These are phyloP conservation scores for Cenopis cana DNA, from an alignment of 2,888 invertebrate genomes.

Conservation along the genomic window DNA sequence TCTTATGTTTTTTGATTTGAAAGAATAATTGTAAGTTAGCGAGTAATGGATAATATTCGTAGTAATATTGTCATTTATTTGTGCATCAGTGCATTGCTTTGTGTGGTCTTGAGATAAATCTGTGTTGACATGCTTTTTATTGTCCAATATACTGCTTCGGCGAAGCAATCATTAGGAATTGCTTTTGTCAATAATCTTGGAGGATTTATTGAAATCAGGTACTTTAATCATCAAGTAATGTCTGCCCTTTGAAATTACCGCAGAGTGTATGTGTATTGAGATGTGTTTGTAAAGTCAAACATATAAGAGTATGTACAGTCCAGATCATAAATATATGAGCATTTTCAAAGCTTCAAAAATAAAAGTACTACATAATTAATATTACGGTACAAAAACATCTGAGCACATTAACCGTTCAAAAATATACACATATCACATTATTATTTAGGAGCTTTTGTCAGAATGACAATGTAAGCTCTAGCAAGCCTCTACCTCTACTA, in stretches of 20 bases:
- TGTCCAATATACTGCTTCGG: constrained; percentile 31
- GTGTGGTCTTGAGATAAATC: constrained; percentile 43
- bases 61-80: not conserved
- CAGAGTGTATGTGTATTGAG: not conserved
- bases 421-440: too few relatives aligned
- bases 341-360: too few relatives aligned
- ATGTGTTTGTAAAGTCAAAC: too few relatives aligned
- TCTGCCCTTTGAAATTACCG: constrained; percentile 11
- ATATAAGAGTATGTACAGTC: too few relatives aligned
- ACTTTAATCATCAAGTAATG: not conserved
- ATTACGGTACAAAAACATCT: too few relatives aligned
- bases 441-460: too few relatives aligned
- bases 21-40: not conserved
- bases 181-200: constrained; percentile 20
- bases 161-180: constrained; percentile 28
- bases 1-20: not conserved
- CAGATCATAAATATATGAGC: too few relatives aligned
- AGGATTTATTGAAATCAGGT: constrained; percentile 21
- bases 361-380: too few relatives aligned
- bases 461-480: too few relatives aligned
- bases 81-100: constrained; percentile 8
- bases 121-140: constrained; percentile 39
- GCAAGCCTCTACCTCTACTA: too few relatives aligned
- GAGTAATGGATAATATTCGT: not conserved
- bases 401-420: too few relatives aligned